Conservation (phyloP, 2,113 vertebrate species). For the Hemichromis elongatus region DNA sequence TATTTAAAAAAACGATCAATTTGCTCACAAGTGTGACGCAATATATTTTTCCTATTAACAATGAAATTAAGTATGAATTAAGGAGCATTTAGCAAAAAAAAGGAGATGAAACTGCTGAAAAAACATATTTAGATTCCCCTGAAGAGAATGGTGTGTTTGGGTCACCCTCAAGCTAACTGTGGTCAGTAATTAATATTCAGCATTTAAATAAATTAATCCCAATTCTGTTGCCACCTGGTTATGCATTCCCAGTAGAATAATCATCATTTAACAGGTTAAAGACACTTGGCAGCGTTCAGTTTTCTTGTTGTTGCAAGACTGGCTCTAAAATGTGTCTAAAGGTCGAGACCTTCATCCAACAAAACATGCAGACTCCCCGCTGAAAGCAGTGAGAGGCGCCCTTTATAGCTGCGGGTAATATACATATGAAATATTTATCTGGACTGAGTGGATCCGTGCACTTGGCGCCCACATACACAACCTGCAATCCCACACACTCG, state of each 20-base stretch:
- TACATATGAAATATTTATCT: conserved; percentile 54
- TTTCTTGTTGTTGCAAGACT: neutral
- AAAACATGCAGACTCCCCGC: neutral
- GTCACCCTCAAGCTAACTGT: neutral
- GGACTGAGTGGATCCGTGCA: conserved; percentile 16
- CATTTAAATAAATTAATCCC: neutral
- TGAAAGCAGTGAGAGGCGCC: neutral
- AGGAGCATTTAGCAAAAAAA: neutral
- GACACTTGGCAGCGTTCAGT: neutral
- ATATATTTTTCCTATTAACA: neutral
- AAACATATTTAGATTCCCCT: neutral
- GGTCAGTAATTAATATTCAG: neutral
- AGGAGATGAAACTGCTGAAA: neutral
- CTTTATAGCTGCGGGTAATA: conserved; percentile 17
- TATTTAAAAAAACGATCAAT: neutral
- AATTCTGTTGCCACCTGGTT: neutral
- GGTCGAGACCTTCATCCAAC: neutral
- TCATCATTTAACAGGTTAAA: neutral
- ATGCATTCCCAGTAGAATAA: neutral
- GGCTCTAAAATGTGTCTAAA: neutral
- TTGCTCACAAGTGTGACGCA: rapidly evolving
- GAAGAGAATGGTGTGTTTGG: neutral
- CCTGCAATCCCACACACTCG: neutral
- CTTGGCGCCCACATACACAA: conserved; percentile 13
- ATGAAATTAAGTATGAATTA: neutral